phyloP scores from a whole-genome alignment of 2,113 vertebrate species.

The Hydrochoerus hydrochaeris region DNA sequence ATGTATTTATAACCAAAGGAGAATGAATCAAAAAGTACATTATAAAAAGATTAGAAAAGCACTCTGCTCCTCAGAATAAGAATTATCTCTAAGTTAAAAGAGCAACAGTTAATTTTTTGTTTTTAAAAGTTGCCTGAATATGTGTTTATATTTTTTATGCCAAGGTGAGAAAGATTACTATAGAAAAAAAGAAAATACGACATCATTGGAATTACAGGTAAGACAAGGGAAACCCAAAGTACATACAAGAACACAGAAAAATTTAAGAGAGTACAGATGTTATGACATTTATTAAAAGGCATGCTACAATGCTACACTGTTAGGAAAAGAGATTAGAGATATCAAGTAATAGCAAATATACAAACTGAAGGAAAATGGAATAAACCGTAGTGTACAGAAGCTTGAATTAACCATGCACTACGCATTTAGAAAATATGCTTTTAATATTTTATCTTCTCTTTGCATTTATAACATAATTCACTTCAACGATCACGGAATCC shows the following conservation, averaged over 20 bases:
- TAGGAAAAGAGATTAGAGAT: constrained; percentile 87
- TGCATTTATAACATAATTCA: constrained; percentile 89
- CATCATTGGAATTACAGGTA: constrained; percentile 75
- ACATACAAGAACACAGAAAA: constrained; percentile 88
- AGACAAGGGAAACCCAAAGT: constrained; percentile 80
- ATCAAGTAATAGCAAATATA: constrained; percentile 86
- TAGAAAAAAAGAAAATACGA: constrained; percentile 65
- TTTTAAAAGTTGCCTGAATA: constrained; percentile 33
- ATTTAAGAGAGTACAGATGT: constrained; percentile 86
- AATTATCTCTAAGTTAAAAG: background rate
- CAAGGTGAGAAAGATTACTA: constrained; percentile 72
- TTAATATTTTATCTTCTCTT: constrained; percentile 91
- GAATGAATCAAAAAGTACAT: background rate
- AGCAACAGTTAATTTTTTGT: background rate
- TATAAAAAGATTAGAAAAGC: background rate
- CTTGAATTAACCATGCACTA: constrained; percentile 88
- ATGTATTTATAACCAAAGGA: background rate
- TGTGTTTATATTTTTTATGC: background rate
- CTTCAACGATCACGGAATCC: constrained; percentile 86
- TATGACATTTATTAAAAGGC: constrained; percentile 92
- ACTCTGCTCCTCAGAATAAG: background rate
- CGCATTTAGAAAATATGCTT: constrained; percentile 90
- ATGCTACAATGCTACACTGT: constrained; percentile 90
- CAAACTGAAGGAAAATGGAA: constrained; percentile 82
- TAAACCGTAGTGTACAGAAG: constrained; percentile 87